Percentiles rank a stretch among this genome's conserved stretches.
Conservation (phyloP, 2,113 vertebrate species). For the Triplophysa siluroides region DNA sequence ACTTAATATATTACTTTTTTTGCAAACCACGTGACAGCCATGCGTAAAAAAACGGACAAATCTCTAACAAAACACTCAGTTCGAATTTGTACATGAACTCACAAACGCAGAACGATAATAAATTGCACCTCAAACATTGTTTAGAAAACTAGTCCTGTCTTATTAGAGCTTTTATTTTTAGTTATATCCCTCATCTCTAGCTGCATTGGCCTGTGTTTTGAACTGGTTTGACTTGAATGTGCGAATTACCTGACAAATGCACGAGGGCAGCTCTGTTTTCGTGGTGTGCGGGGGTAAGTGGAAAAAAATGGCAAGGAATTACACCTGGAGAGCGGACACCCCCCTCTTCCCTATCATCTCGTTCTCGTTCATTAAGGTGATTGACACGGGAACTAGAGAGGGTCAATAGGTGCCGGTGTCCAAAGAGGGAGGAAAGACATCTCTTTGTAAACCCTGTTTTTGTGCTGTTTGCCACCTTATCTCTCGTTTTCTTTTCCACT, state of each 20-base stretch:
- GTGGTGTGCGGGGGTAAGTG: slow-evolving; percentile 5
- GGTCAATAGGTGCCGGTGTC: slow-evolving; percentile 23
- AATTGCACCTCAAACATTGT: too few relatives aligned
- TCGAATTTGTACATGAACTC: too few relatives aligned
- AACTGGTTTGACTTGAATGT: slow-evolving; percentile 7
- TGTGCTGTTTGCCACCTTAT: not conserved
- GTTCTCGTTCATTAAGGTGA: slow-evolving; percentile 34
- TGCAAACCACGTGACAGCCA: too few relatives aligned
- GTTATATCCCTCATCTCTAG: too few relatives aligned
- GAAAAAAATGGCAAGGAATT: slow-evolving; percentile 10
- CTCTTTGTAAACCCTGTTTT: slow-evolving; percentile 21
- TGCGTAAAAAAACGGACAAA: too few relatives aligned
- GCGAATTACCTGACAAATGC: slow-evolving; percentile 10
- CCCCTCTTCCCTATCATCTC: slow-evolving; percentile 13
- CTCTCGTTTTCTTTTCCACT: not conserved
- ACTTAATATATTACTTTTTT: too few relatives aligned
- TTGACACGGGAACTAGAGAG: slow-evolving; percentile 28
- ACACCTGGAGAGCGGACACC: slow-evolving; percentile 13
- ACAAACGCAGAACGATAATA: too few relatives aligned
- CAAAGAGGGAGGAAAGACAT: slow-evolving; percentile 23
- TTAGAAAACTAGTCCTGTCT: too few relatives aligned
- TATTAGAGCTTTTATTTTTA: too few relatives aligned
- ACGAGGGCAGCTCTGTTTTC: not conserved
- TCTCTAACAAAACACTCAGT: too few relatives aligned
- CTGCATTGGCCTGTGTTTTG: not conserved